Percentiles rank a stretch among this genome's conserved stretches.
phyloP scores from a whole-genome alignment of 2,113 vertebrate species.

The Dunckerocampus dactyliophorus region DNA sequence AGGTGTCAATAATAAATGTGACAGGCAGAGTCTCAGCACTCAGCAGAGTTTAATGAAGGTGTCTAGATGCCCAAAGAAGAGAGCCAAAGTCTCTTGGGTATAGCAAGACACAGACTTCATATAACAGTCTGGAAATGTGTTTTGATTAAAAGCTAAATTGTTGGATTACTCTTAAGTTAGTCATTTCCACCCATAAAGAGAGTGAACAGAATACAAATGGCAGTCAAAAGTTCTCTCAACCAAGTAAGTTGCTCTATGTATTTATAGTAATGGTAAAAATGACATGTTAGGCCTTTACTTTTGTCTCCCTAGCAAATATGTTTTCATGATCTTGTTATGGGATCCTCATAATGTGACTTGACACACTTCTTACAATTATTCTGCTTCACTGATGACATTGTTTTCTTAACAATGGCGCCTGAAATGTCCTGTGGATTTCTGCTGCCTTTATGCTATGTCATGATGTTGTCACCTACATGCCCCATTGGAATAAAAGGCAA shows the following conservation, averaged over 20 bases:
- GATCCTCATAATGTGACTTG: neutral
- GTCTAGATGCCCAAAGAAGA: slow-evolving; percentile 3
- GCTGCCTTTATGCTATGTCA: neutral
- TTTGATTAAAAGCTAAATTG: neutral
- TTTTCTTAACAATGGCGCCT: neutral
- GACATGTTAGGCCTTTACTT: neutral
- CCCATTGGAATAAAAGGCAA: no score
- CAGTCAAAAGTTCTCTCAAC: neutral
- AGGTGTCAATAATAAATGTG: slow-evolving; percentile 6
- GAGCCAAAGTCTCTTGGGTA: slow-evolving; percentile 58
- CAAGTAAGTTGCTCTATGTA: no score
- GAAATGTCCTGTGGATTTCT: slow-evolving; percentile 1
- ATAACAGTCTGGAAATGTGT: neutral
- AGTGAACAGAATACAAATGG: no score
- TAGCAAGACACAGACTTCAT: slow-evolving; percentile 7
- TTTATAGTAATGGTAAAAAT: neutral
- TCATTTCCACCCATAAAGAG: no score
- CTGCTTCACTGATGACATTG: neutral
- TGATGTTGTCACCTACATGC: neutral
- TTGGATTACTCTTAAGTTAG: no score
- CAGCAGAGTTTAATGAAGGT: neutral
- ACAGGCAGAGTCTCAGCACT: neutral
- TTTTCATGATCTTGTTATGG: neutral
- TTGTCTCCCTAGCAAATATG: neutral
- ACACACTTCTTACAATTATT: neutral